Evolutionary conservation across 2,797 vertebrate genomes (phyloP), one percentile per base, ranked within the genome.

Genomic region (Delichon dasypus): DNA sequence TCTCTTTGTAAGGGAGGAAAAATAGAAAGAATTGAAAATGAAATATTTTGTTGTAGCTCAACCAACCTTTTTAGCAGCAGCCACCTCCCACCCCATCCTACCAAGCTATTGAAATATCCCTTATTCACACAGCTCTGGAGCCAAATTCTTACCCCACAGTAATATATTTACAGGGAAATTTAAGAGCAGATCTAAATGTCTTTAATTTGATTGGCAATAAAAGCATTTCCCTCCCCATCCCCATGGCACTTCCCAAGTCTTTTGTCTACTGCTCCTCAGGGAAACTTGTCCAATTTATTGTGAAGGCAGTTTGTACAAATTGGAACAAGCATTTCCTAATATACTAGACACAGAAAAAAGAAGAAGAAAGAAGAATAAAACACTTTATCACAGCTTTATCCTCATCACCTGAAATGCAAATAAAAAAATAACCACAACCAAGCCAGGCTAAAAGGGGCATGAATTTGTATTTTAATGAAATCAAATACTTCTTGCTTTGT

Each of bases 191-290:
- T 89, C 68, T 91, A 92, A 92, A 88, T 61, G 75, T 25, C 61
- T 93, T 83, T 89, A 82, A 89, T 88, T 95, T 88, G 87, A 96
- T 73, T 74, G 91, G 57, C 82, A 95, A 79, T 80, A 92, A 94
- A 94, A 92, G 82, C 68, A 65, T 80, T 94, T 92, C 54, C 78
- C 67, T 92, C 78, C 44, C 48, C 55, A 74, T 89, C 58, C 72
- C 81, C 82, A 68, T 23, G 45, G 82, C 38, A 83, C 45, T 62
- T 94, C 79, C 73, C 73, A 83, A 71, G 62, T 38, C 72, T 91
- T 94, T 94, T 92, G 62, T 91, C 73, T 96, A 38, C 61, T 44
- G 79, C 75, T 93, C 95, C 88, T 88, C 61, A 16, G 89, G 85
- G 88, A 94, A 26, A 74, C 72, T 88, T 83, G 82, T 83, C 87